Conservation (phyloP, 2,797 vertebrate genomes). For the Hippopotamyrus pictus region DNA sequence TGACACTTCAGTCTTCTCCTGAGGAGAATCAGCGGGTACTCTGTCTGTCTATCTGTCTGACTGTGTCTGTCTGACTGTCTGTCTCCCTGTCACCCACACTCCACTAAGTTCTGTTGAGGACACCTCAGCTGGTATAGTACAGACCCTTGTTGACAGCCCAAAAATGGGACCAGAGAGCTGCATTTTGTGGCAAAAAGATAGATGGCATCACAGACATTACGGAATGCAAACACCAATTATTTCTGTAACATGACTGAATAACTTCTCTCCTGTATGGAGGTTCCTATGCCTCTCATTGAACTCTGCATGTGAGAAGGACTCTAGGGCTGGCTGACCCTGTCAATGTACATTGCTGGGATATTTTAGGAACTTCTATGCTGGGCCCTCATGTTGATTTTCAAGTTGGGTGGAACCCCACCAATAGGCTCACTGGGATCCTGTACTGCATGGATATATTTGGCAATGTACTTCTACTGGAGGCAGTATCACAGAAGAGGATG, state of each 20-base stretch:
- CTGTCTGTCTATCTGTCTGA: not conserved
- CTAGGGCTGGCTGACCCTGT: not conserved
- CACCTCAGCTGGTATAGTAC: not conserved
- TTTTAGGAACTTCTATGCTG: not conserved
- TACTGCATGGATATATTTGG: not conserved
- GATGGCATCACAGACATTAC: not conserved
- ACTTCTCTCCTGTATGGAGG: not conserved
- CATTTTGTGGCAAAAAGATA: not conserved
- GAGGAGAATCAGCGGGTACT: not conserved
- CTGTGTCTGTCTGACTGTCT: not conserved
- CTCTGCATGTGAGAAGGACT: not conserved
- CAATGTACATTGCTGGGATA: not conserved
- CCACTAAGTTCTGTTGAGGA: not conserved
- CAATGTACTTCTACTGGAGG: not conserved
- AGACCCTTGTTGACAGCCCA: not conserved
- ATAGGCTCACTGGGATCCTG: not conserved
- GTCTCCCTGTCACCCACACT: not conserved
- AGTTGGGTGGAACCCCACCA: not conserved
- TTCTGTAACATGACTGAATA: not conserved
- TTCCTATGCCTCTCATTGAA: not conserved
- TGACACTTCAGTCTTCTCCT: not conserved
- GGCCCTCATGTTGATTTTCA: not conserved
- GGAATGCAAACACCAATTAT: not conserved
- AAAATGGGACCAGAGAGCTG: not conserved
- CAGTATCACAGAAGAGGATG: not conserved